These are phyloP conservation scores for Cydia splendana DNA, from an alignment of 1,140 invertebrate genomes.

Conservation along the genomic window DNA sequence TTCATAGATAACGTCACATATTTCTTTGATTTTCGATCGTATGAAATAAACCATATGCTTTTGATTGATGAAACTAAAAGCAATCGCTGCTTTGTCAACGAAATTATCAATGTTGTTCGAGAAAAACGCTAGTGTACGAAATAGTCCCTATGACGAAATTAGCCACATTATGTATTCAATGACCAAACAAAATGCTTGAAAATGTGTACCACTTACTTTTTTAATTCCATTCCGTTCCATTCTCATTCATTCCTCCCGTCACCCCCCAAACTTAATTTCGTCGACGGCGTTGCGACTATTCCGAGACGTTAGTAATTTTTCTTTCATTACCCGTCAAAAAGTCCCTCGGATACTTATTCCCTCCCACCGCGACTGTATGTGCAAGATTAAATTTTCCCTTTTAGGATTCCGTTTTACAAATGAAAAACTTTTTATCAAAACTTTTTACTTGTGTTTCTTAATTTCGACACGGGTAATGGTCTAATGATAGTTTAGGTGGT, in stretches of 20 bases:
- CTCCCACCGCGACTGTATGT: slow-evolving; percentile 44
- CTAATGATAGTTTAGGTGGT: too few relatives aligned
- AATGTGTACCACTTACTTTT: background rate
- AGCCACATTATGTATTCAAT: background rate
- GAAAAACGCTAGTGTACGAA: too few relatives aligned
- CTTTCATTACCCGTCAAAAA: slow-evolving; percentile 49
- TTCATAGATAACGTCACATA: too few relatives aligned
- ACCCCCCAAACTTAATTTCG: slow-evolving; percentile 61
- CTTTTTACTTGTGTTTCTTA: background rate
- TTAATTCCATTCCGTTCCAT: background rate
- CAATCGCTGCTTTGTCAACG: too few relatives aligned
- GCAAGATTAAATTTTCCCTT: slow-evolving; percentile 48
- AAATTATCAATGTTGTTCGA: too few relatives aligned
- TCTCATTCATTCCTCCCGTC: background rate
- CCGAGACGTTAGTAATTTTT: slow-evolving; percentile 50
- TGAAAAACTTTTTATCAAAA: background rate
- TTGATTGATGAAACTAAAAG: too few relatives aligned
- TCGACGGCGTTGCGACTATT: slow-evolving; percentile 41
- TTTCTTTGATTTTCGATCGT: too few relatives aligned
- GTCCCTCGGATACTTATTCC: slow-evolving; percentile 41
- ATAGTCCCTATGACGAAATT: too few relatives aligned
- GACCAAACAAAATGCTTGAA: background rate
- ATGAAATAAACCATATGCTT: too few relatives aligned
- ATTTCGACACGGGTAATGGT: background rate
- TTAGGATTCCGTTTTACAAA: slow-evolving; percentile 23